phyloP scores from a whole-genome alignment of 2,797 vertebrate genomes.

The Melopsittacus undulatus region DNA sequence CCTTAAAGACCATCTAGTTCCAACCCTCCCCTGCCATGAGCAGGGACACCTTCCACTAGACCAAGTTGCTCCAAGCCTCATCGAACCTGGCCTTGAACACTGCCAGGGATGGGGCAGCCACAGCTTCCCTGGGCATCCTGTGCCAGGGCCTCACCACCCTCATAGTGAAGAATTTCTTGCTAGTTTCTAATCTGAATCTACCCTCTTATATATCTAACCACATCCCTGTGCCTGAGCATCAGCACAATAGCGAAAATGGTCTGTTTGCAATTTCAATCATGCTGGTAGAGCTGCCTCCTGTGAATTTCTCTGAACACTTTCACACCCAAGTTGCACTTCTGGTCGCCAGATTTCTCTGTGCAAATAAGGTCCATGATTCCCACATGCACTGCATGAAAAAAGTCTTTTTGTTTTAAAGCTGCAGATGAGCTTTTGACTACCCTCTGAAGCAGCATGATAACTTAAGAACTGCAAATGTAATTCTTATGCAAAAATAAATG shows the following conservation, averaged over 20 bases:
- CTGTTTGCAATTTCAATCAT: fast-evolving
- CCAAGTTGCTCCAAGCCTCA: not conserved
- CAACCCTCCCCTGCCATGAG: not conserved
- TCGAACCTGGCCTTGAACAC: not conserved
- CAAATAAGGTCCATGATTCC: not conserved
- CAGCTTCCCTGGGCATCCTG: too few relatives aligned
- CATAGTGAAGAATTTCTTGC: not conserved
- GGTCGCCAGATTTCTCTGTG: not conserved
- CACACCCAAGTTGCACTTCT: fast-evolving
- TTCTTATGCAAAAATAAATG: not conserved
- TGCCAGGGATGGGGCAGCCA: not conserved
- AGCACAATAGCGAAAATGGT: not conserved
- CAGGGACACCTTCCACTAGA: not conserved
- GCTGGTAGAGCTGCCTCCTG: not conserved
- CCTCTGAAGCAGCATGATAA: not conserved
- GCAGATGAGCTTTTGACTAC: not conserved
- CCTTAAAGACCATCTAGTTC: not conserved
- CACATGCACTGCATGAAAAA: not conserved
- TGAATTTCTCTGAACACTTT: not conserved
- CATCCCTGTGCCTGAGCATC: fast-evolving
- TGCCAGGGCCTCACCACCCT: too few relatives aligned
- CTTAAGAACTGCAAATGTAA: not conserved
- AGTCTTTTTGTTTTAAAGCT: not conserved
- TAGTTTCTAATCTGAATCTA: not conserved
- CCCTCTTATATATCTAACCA: not conserved